These are phyloP conservation scores for Acanthopleura granulata DNA, from an alignment of 2,888 invertebrate species.

Conservation along the genomic window DNA sequence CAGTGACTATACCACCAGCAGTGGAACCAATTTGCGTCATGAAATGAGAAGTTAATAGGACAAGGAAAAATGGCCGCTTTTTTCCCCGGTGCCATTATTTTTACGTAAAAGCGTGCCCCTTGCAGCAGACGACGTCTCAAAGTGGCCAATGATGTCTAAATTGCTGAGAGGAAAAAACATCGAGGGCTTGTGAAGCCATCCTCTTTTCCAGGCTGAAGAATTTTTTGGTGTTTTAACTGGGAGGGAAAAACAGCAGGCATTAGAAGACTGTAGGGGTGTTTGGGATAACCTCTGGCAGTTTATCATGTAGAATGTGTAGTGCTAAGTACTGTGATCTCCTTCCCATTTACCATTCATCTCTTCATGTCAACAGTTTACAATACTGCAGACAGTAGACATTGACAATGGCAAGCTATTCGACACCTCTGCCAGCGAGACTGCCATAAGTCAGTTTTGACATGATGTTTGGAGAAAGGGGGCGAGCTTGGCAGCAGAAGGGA, in stretches of 20 bases:
- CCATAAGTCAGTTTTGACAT: conserved; percentile 7
- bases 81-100: not conserved
- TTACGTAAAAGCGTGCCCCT: not conserved
- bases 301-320: conserved; percentile 1
- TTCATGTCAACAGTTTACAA: conserved; percentile 16
- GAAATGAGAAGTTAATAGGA: not conserved
- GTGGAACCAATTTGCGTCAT: conserved; percentile 2
- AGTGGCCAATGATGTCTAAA: conserved; percentile 8
- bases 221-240: not conserved
- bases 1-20: not conserved
- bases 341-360: conserved; percentile 12
- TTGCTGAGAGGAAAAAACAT: not conserved
- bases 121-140: not conserved
- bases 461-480: not conserved
- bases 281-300: not conserved
- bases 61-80: not conserved
- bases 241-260: too few species aligned
- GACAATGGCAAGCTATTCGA: conserved; percentile 7
- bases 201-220: not conserved
- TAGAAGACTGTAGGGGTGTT: not conserved
- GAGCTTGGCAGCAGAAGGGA: not conserved
- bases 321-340: conserved; percentile 11
- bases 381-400: not conserved
- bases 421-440: conserved; percentile 11
- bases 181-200: not conserved